Conservation (phyloP, 2,888 invertebrate species). For the Aethes cnicana region DNA sequence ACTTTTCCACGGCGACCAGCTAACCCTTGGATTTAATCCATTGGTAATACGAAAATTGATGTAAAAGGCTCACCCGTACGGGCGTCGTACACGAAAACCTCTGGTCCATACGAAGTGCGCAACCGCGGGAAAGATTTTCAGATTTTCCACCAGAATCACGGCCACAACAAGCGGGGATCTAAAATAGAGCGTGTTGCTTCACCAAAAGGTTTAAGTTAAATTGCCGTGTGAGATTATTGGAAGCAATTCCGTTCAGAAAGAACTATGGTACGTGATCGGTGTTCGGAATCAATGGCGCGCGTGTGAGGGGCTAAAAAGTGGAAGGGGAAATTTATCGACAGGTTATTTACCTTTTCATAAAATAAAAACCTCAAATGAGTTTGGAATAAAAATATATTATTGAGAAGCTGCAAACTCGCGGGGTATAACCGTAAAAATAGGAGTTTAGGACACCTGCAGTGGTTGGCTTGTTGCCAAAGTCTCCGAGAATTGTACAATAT, state of each 20-base stretch:
- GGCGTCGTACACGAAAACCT: constrained; percentile 51
- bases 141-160: constrained; percentile 70
- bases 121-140: constrained; percentile 60
- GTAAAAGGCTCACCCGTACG: constrained; percentile 69
- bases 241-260: constrained; percentile 79
- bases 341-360: constrained; percentile 62
- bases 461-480: constrained; percentile 21
- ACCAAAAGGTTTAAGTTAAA: constrained; percentile 72
- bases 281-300: constrained; percentile 46
- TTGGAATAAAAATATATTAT: constrained; percentile 11
- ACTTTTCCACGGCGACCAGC: constrained; percentile 61
- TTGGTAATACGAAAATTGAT: constrained; percentile 81
- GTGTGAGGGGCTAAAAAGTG: constrained; percentile 52
- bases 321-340: constrained; percentile 51
- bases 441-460: constrained; percentile 14
- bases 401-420: not conserved
- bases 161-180: constrained; percentile 47
- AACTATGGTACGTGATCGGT: constrained; percentile 74
- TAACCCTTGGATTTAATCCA: constrained; percentile 79
- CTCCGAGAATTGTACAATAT: constrained; percentile 1
- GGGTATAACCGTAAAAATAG: constrained; percentile 3
- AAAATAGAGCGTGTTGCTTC: constrained; percentile 66
- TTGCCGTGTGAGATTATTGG: constrained; percentile 65
- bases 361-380: constrained; percentile 29
- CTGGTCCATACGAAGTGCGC: constrained; percentile 69